Conservation (phyloP, 2,797 vertebrate genomes). For the Cichlasoma orientale region DNA sequence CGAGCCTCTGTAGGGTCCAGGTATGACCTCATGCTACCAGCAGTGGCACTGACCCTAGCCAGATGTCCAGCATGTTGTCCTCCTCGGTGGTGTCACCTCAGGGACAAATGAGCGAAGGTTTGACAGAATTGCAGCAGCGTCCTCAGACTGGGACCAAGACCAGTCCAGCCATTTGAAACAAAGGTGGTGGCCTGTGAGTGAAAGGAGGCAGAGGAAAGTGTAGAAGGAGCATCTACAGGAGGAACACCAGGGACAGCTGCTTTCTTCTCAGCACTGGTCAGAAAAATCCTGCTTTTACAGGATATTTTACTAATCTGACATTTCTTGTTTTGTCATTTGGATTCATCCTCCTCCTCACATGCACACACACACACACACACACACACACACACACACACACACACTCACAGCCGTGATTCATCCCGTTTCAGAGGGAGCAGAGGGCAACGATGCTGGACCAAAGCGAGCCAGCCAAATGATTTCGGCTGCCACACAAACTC, state of each 20-base stretch:
- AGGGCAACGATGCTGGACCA: conserved; percentile 10
- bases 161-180: no score
- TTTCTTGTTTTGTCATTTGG: not conserved
- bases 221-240: not conserved
- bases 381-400: not conserved
- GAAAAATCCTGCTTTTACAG: not conserved
- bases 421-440: conserved; percentile 18
- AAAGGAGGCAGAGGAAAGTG: not conserved
- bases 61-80: no score
- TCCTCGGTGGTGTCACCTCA: no score
- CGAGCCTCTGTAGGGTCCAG: no score
- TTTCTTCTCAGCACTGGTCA: not conserved
- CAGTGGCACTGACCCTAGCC: no score
- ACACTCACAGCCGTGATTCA: conserved; percentile 22
- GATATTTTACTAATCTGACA: not conserved
- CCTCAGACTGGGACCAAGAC: not conserved
- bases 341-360: not conserved
- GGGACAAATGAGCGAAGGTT: no score
- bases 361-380: not conserved
- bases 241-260: no score
- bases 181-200: rapidly evolving
- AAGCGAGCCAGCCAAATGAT: conserved; percentile 16
- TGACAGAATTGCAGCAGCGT: no score
- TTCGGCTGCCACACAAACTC: conserved; percentile 23
- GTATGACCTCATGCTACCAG: no score